These are phyloP conservation scores for Pseudochaenichthys georgianus DNA, from an alignment of 2,797 vertebrate genomes.

Conservation along the genomic window DNA sequence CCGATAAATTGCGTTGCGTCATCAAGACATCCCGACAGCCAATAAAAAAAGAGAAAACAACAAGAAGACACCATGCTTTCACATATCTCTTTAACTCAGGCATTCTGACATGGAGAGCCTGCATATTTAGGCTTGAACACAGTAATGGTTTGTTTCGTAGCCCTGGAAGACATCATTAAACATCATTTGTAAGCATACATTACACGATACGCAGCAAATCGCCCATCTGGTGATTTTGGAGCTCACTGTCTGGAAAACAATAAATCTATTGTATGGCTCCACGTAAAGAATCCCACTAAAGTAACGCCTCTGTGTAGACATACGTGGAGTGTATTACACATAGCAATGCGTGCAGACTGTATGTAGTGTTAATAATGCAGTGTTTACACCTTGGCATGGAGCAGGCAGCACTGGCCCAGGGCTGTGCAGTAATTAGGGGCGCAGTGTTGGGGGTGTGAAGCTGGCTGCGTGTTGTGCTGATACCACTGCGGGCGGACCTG, in stretches of 20 bases:
- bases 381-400: constrained; percentile 78
- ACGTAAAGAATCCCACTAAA: constrained; percentile 57
- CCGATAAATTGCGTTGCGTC: not conserved
- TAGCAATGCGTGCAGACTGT: constrained; percentile 59
- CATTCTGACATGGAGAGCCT: constrained; percentile 23
- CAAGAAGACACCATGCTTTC: constrained; percentile 18
- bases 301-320: constrained; percentile 60
- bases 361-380: constrained; percentile 80
- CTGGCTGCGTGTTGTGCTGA: constrained; percentile 62
- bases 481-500: constrained; percentile 54
- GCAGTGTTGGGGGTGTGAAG: constrained; percentile 62
- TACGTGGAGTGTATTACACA: constrained; percentile 57
- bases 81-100: constrained; percentile 41
- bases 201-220: constrained; percentile 69
- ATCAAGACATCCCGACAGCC: constrained; percentile 32
- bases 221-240: constrained; percentile 76
- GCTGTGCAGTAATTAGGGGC: constrained; percentile 76
- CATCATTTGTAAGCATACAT: constrained; percentile 78
- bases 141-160: constrained; percentile 62
- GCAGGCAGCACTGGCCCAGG: constrained; percentile 60
- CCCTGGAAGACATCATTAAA: constrained; percentile 79
- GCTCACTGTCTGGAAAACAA: constrained; percentile 58
- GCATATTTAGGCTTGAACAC: constrained; percentile 66
- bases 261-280: constrained; percentile 70
- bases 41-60: constrained; percentile 54